These are phyloP conservation scores for Drosophila micromelanica DNA, from an alignment of 1,140 invertebrate genomes.

Conservation along the genomic window DNA sequence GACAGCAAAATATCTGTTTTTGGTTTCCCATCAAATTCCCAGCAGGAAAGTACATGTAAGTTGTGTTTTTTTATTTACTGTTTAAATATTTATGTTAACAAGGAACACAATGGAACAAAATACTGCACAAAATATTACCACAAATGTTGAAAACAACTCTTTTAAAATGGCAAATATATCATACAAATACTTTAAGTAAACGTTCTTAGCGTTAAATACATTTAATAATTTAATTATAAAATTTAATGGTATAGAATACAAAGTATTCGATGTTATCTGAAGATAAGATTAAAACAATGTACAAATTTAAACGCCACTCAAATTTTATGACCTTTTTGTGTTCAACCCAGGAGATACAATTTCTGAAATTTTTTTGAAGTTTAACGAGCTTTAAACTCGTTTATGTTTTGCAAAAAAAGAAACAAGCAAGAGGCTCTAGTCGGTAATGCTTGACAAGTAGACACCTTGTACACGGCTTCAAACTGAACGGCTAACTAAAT, in stretches of 20 bases:
- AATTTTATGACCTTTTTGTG: slow-evolving; percentile 12
- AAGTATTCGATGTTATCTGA: too few species aligned
- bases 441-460: neutral
- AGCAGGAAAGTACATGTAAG: slow-evolving; percentile 19
- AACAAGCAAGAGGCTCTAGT: neutral
- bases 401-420: slow-evolving; percentile 2
- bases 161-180: too few species aligned
- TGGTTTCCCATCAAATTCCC: neutral
- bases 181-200: too few species aligned
- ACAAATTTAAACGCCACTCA: slow-evolving; percentile 3
- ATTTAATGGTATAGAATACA: neutral
- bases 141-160: too few species aligned
- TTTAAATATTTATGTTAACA: slow-evolving; percentile 22
- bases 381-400: slow-evolving; percentile 15
- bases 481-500: too few species aligned
- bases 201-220: too few species aligned
- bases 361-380: neutral
- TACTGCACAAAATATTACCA: too few species aligned
- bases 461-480: too few species aligned
- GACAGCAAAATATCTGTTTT: slow-evolving; percentile 13
- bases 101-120: neutral
- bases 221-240: too few species aligned
- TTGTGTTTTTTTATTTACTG: neutral
- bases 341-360: neutral
- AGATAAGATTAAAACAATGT: neutral